Conservation (phyloP, 1,140 invertebrate species). For the Drosophila carrolli region DNA sequence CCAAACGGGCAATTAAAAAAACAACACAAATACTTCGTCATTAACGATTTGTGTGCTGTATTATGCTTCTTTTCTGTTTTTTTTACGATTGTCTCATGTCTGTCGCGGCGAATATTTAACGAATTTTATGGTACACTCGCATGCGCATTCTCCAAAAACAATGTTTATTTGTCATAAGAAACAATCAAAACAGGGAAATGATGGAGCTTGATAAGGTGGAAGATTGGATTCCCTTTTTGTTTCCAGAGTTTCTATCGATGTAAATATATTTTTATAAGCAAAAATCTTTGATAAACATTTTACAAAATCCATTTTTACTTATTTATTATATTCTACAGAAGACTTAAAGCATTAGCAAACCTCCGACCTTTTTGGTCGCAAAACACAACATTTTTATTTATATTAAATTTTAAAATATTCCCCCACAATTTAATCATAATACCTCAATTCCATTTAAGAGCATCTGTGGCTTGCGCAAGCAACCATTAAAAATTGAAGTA, state of each 20-base stretch:
- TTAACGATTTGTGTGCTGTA: constrained; percentile 65
- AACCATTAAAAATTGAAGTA: constrained; percentile 71
- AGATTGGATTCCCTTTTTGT: not conserved
- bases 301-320: too few relatives aligned
- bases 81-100: constrained; percentile 46
- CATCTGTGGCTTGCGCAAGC: constrained; percentile 30
- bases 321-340: too few relatives aligned
- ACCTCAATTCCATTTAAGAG: constrained; percentile 5
- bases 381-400: too few relatives aligned
- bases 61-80: constrained; percentile 43
- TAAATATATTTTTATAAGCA: not conserved
- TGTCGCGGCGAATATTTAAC: constrained; percentile 68
- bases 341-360: too few relatives aligned
- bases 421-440: not conserved
- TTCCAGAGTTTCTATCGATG: not conserved
- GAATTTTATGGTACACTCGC: constrained; percentile 72
- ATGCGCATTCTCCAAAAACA: constrained; percentile 61
- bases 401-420: not conserved
- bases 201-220: not conserved
- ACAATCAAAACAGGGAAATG: constrained; percentile 8
- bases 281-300: too few relatives aligned
- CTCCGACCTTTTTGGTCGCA: too few relatives aligned
- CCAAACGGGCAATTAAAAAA: constrained; percentile 70
- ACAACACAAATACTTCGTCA: constrained; percentile 64
- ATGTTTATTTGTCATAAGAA: constrained; percentile 12